Evolutionary conservation across 2,797 vertebrate species (phyloP).

Genomic region (Pipistrellus pygmaeus): DNA sequence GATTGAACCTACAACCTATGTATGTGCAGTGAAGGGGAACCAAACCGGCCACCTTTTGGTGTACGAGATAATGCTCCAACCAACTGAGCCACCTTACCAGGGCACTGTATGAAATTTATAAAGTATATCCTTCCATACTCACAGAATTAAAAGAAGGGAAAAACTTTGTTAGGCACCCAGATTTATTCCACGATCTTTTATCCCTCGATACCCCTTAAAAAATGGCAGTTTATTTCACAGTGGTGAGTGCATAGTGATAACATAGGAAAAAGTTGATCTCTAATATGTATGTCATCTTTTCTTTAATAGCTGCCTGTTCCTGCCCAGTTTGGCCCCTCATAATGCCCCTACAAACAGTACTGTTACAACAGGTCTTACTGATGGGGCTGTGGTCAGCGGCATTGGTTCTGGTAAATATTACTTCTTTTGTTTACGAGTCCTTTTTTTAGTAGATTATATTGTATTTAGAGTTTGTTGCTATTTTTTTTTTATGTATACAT

Average conservation of each 20-base stretch:
- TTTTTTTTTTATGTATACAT: background rate
- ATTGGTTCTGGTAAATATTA: conserved; percentile 93
- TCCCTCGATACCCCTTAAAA: background rate
- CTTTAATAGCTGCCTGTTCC: conserved; percentile 93
- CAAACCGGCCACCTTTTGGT: no score
- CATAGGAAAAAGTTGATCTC: background rate
- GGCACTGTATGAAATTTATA: background rate
- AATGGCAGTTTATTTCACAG: background rate
- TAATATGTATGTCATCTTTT: conserved; percentile 31
- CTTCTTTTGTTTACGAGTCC: background rate
- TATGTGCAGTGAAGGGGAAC: no score
- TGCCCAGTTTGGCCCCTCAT: conserved; percentile 97
- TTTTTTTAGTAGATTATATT: background rate
- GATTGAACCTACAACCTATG: no score
- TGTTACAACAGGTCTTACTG: conserved; percentile 93
- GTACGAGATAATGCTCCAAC: no score
- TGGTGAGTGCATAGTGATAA: background rate
- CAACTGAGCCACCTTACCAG: no score
- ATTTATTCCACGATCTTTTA: background rate
- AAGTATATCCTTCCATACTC: background rate
- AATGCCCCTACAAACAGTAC: conserved; percentile 95
- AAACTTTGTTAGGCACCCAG: background rate
- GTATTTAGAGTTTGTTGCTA: background rate
- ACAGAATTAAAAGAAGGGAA: background rate
- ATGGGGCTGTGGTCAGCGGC: conserved; percentile 96